These are phyloP conservation scores for Callocephalon fimbriatum DNA, from an alignment of 2,113 vertebrate species.

Conservation along the genomic window DNA sequence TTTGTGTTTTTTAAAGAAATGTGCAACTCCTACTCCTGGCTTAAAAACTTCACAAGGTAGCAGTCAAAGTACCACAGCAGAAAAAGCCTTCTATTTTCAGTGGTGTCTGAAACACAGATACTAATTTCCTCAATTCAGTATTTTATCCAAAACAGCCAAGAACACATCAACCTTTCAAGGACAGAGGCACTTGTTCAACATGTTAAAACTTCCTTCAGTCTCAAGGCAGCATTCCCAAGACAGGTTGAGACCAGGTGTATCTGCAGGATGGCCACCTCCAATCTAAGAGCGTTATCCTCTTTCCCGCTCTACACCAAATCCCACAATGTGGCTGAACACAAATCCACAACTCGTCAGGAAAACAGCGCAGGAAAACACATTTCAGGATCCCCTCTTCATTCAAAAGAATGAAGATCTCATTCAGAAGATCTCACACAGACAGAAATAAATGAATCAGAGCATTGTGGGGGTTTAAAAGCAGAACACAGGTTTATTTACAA, in stretches of 20 bases:
- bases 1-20: background rate
- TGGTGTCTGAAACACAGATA: background rate
- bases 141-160: background rate
- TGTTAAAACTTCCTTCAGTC: background rate
- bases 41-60: background rate
- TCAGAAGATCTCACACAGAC: background rate
- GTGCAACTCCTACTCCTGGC: background rate
- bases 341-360: background rate
- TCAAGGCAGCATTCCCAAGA: background rate
- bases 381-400: background rate
- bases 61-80: background rate
- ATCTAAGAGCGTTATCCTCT: background rate
- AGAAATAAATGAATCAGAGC: background rate
- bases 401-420: background rate
- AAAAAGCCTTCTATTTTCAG: background rate
- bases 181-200: background rate
- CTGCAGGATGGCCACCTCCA: fast-evolving
- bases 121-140: background rate
- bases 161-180: background rate
- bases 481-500: slow-evolving; percentile 80
- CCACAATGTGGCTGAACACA: background rate
- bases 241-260: background rate
- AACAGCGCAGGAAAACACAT: background rate
- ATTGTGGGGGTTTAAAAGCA: slow-evolving; percentile 70
- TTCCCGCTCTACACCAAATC: background rate